phyloP scores from a whole-genome alignment of 2,888 invertebrate genomes.

The Campopleginae sp. region DNA sequence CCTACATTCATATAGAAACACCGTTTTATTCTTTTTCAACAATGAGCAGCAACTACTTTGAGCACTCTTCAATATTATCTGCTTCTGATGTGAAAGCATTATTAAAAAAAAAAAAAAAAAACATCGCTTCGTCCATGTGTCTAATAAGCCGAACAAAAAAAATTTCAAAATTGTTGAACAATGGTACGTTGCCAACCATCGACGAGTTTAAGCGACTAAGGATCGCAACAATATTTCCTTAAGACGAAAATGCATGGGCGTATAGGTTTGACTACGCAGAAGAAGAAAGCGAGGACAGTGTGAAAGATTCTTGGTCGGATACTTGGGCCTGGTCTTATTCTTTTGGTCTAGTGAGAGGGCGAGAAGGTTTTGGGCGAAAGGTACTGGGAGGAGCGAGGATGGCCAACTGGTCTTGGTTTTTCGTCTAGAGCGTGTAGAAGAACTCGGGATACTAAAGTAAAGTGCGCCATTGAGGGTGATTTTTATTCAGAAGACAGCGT shows the following conservation, averaged over 20 bases:
- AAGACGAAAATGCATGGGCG: background rate
- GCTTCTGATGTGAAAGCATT: constrained; percentile 14
- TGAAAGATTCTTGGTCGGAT: constrained; percentile 54
- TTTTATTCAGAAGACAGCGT: constrained; percentile 83
- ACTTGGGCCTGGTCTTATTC: constrained; percentile 70
- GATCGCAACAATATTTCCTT: constrained; percentile 68
- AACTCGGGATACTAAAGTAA: constrained; percentile 78
- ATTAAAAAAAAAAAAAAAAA: background rate
- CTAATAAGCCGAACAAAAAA: background rate
- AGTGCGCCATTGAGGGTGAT: constrained; percentile 82
- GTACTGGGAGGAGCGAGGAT: constrained; percentile 49
- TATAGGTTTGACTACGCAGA: constrained; percentile 8
- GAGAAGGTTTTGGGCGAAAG: constrained; percentile 7
- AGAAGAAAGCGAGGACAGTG: constrained; percentile 7
- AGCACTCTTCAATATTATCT: constrained; percentile 50
- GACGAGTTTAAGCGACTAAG: constrained; percentile 72
- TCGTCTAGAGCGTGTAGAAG: constrained; percentile 50
- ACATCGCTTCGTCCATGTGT: background rate
- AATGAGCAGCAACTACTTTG: constrained; percentile 59
- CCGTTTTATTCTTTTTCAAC: constrained; percentile 51
- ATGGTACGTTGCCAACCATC: constrained; percentile 42
- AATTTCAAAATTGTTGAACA: background rate
- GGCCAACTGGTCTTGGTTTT: constrained; percentile 70
- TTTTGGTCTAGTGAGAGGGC: constrained; percentile 65
- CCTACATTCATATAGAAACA: constrained; percentile 23